A percentile compares a stretch with the other conserved stretches of the same genome.
Conservation (phyloP, 2,888 invertebrate genomes). For the Synanthedon vespiformis region DNA sequence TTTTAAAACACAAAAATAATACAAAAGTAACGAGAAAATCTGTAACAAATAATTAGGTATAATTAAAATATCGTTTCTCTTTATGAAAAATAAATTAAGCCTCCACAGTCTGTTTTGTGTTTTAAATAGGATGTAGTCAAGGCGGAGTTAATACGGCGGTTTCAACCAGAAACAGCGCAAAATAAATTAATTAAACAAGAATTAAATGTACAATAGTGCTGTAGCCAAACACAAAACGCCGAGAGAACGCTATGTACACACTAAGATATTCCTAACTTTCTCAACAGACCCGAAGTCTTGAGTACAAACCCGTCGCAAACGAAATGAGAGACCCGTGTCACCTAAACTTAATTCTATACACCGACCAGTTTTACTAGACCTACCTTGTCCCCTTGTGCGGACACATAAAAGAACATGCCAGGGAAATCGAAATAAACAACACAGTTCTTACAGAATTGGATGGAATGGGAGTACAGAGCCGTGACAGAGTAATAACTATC, state of each 20-base stretch:
- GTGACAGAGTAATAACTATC: background rate
- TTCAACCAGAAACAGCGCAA: no score
- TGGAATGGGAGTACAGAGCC: background rate
- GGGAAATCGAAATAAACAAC: background rate
- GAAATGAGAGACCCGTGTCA: conserved; percentile 25
- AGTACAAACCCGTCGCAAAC: conserved; percentile 5
- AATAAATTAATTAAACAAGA: no score
- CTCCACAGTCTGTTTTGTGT: no score
- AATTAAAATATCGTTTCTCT: no score
- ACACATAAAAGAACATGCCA: background rate
- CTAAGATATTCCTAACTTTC: background rate
- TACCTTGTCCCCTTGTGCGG: background rate
- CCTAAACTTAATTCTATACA: conserved; percentile 9
- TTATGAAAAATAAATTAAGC: no score
- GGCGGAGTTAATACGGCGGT: no score
- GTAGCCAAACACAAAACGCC: background rate
- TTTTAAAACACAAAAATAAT: no score
- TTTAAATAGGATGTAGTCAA: no score
- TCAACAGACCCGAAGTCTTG: background rate
- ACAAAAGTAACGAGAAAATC: no score
- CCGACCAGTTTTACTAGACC: background rate
- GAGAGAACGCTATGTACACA: background rate
- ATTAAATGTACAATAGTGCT: no score
- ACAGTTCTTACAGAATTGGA: background rate
- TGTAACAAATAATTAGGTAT: no score